phyloP scores from a whole-genome alignment of 2,113 vertebrate genomes.

The Plecotus auritus region DNA sequence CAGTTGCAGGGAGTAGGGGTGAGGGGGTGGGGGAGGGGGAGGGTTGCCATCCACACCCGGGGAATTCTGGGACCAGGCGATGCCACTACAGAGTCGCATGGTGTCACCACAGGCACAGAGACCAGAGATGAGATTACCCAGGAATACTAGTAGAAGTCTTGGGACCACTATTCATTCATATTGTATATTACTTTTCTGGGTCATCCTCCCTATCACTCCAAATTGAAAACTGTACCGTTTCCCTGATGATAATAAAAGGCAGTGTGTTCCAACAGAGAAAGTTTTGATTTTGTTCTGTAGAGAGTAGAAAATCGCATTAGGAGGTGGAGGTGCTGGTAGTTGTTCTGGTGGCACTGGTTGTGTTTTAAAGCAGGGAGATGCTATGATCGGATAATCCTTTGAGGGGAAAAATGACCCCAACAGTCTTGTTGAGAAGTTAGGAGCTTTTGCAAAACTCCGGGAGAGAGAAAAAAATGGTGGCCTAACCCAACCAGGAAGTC shows the following conservation, averaged over 20 bases:
- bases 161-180: fast-evolving
- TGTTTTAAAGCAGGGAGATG: neutral
- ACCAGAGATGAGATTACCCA: neutral
- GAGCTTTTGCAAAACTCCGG: neutral
- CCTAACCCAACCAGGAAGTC: neutral
- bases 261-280: neutral
- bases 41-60: neutral
- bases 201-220: neutral
- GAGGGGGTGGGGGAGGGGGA: neutral
- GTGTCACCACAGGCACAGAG: neutral
- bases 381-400: neutral
- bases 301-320: neutral
- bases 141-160: neutral
- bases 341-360: neutral
- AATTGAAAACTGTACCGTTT: neutral
- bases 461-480: neutral
- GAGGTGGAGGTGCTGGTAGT: neutral
- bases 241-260: neutral
- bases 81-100: neutral
- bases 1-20: too few relatives aligned
- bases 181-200: neutral
- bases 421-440: neutral
- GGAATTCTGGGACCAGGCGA: neutral
- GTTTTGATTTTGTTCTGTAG: neutral
- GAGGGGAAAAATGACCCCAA: neutral